These are phyloP conservation scores for Schizopygopsis pylzovi DNA, from an alignment of 2,797 vertebrate genomes.

Conservation along the genomic window DNA sequence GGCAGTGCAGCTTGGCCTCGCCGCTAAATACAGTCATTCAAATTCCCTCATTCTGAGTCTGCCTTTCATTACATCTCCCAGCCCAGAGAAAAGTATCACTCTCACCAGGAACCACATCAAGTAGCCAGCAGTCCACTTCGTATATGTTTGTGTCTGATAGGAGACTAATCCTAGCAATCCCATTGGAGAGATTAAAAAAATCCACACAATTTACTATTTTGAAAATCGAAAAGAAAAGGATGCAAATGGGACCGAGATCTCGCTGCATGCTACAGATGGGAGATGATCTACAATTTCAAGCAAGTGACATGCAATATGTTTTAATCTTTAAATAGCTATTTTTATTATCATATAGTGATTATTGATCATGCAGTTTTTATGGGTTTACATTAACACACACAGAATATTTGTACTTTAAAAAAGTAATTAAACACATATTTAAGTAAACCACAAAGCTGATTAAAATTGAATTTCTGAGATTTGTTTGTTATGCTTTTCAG, in stretches of 20 bases:
- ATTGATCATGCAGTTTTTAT: neutral
- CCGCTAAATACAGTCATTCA: conserved; percentile 78
- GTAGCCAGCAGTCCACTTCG: conserved; percentile 49
- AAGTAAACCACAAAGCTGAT: neutral
- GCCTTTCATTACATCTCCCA: conserved; percentile 70
- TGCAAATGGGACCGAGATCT: conserved; percentile 18
- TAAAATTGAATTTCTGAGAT: neutral
- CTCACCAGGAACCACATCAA: conserved; percentile 65
- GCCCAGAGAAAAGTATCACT: conserved; percentile 58
- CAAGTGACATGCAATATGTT: neutral
- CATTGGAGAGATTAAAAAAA: conserved; percentile 34
- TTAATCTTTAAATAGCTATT: neutral
- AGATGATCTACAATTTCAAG: conserved; percentile 9
- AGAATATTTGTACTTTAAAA: neutral
- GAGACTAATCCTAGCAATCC: conserved; percentile 21
- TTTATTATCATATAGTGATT: neutral
- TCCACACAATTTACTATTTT: conserved; percentile 31
- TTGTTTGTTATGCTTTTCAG: too few species aligned
- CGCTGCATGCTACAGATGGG: neutral
- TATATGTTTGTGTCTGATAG: conserved; percentile 25
- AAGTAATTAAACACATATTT: neutral
- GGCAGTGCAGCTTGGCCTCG: conserved; percentile 70
- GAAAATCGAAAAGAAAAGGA: conserved; percentile 22
- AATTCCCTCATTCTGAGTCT: conserved; percentile 68
- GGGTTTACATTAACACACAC: neutral